A percentile compares a stretch with the other conserved stretches of the same genome.
Evolutionary conservation across 2,888 invertebrate genomes (phyloP).

Genomic region (Drosophila neutralis): DNA sequence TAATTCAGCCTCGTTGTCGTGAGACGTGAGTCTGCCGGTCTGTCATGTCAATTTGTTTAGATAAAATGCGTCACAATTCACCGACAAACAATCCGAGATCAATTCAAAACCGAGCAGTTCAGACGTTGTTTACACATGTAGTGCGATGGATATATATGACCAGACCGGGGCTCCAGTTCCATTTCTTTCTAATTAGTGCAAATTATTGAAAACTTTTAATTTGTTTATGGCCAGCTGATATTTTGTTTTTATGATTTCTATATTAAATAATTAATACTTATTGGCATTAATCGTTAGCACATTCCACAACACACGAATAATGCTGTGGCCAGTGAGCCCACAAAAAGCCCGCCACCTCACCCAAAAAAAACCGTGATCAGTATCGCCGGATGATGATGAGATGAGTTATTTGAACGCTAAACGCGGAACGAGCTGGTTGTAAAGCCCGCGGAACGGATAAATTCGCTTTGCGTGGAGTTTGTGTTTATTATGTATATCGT

Average conservation of each 20-base stretch:
- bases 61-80: slow-evolving; percentile 68
- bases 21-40: slow-evolving; percentile 39
- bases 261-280: slow-evolving; percentile 58
- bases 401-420: slow-evolving; percentile 76
- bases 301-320: slow-evolving; percentile 30
- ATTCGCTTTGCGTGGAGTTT: slow-evolving; percentile 4
- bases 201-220: slow-evolving; percentile 64
- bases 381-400: slow-evolving; percentile 26
- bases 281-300: slow-evolving; percentile 66
- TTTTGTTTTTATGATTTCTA: slow-evolving; percentile 8
- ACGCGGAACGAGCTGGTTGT: slow-evolving; percentile 76
- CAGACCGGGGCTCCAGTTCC: slow-evolving; percentile 1
- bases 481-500: slow-evolving; percentile 38
- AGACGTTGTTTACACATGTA: background rate
- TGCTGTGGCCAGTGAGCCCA: slow-evolving; percentile 21
- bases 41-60: slow-evolving; percentile 80
- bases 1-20: slow-evolving; percentile 59
- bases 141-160: background rate
- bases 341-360: slow-evolving; percentile 1
- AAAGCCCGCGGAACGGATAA: slow-evolving; percentile 48
- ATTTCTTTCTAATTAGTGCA: slow-evolving; percentile 58
- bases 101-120: slow-evolving; percentile 41
- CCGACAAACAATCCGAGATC: slow-evolving; percentile 34
- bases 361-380: slow-evolving; percentile 20
- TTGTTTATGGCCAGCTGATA: slow-evolving; percentile 29